Percentiles rank a stretch among this genome's conserved stretches.
phyloP scores from a whole-genome alignment of 1,140 invertebrate genomes.

The Aphelenchoides besseyi region DNA sequence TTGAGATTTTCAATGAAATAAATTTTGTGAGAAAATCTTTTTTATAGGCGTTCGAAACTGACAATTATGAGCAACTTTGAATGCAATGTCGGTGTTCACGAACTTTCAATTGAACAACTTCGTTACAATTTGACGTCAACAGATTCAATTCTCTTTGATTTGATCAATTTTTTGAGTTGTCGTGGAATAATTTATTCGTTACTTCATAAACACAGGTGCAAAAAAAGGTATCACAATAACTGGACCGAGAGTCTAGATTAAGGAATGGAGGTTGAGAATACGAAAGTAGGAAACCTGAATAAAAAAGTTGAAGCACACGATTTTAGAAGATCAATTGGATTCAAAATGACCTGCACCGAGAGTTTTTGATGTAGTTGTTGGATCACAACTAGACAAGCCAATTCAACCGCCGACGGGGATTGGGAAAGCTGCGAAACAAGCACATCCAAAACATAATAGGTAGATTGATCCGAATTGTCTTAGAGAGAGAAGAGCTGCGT shows the following conservation, averaged over 20 bases:
- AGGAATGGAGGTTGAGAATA: background rate
- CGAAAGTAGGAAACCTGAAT: background rate
- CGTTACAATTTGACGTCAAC: too few relatives aligned
- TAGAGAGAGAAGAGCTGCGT: too few relatives aligned
- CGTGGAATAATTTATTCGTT: slow-evolving; percentile 1
- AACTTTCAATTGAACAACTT: too few relatives aligned
- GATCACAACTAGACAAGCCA: background rate
- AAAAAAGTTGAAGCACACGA: background rate
- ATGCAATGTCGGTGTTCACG: too few relatives aligned
- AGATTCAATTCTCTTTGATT: too few relatives aligned
- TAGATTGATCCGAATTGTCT: background rate
- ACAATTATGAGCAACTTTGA: too few relatives aligned
- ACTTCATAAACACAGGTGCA: background rate
- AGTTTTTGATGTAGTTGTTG: background rate
- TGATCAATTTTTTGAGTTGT: too few relatives aligned
- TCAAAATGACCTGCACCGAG: background rate
- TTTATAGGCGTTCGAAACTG: too few relatives aligned
- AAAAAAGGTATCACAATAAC: background rate
- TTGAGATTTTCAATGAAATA: too few relatives aligned
- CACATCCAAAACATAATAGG: slow-evolving; percentile 3
- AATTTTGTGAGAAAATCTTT: too few relatives aligned
- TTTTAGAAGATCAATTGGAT: background rate
- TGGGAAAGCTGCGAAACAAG: background rate
- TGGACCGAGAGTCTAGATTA: background rate
- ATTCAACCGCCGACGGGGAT: background rate